phyloP scores from a whole-genome alignment of 2,113 vertebrate species.

The Penelope pileata region DNA sequence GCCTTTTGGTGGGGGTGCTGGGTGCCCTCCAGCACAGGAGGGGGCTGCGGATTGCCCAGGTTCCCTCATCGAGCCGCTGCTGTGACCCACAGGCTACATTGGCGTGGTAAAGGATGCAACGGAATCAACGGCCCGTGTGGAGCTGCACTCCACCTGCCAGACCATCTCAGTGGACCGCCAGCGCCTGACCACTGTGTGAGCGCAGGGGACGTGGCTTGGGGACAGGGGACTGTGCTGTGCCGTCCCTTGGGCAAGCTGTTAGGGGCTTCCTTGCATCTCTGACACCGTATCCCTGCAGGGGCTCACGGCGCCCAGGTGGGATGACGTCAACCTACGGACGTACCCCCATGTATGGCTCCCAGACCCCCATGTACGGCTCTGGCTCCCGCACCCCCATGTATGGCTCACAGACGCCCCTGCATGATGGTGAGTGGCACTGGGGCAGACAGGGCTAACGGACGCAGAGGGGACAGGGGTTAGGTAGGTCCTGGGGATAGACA shows the following conservation, averaged over 20 bases:
- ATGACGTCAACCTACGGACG: conserved; percentile 86
- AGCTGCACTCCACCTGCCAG: conserved; percentile 95
- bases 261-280: not conserved
- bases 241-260: too few relatives aligned
- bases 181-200: conserved; percentile 88
- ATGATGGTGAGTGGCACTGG: conserved; percentile 83
- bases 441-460: too few relatives aligned
- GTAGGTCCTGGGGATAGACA: too few relatives aligned
- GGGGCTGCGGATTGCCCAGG: accelerated
- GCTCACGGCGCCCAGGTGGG: conserved; percentile 82
- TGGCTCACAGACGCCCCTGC: conserved; percentile 90
- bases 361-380: conserved; percentile 92
- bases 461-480: accelerated
- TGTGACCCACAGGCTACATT: conserved; percentile 83
- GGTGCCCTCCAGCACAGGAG: too few relatives aligned
- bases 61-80: accelerated
- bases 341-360: conserved; percentile 92
- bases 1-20: accelerated
- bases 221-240: not conserved
- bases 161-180: conserved; percentile 96
- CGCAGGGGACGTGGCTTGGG: not conserved
- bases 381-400: conserved; percentile 95
- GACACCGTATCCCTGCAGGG: conserved; percentile 66
- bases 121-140: conserved; percentile 90
- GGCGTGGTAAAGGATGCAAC: conserved; percentile 95